Percentiles rank a stretch among this genome's conserved stretches.
Conservation (phyloP, 2,113 vertebrate genomes). For the Lophura nycthemera region DNA sequence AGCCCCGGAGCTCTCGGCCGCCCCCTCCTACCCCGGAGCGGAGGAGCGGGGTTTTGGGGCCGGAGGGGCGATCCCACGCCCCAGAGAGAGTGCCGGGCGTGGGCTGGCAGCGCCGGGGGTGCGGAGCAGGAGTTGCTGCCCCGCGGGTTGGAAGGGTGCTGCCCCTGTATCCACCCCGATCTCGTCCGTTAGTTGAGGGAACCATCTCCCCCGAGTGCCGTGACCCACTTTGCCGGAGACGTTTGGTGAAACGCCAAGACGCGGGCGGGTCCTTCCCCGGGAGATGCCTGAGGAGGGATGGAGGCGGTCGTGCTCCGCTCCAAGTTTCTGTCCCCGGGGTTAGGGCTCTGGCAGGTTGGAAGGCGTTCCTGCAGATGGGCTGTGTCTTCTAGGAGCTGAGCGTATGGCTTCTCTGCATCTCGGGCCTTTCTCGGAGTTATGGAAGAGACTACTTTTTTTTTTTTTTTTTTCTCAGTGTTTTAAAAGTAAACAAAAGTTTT, state of each 20-base stretch:
- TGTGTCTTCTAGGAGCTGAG: neutral
- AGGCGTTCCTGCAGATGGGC: neutral
- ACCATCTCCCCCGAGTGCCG: neutral
- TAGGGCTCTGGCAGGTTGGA: neutral
- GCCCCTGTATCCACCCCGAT: neutral
- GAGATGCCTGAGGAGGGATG: neutral
- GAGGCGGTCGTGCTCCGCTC: neutral
- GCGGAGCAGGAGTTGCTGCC: neutral
- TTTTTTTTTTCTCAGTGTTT: neutral
- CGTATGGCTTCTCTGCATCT: neutral
- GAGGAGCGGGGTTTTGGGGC: slow-evolving; percentile 21
- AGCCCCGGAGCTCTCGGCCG: neutral
- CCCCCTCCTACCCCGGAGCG: slow-evolving; percentile 11
- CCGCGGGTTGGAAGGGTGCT: neutral
- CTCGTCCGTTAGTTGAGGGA: neutral
- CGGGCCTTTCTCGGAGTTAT: neutral
- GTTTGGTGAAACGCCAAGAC: neutral
- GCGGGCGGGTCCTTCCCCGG: neutral
- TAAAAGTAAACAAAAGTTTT: slow-evolving; percentile 48
- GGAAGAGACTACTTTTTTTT: neutral
- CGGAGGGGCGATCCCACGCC: neutral
- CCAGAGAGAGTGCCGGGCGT: neutral
- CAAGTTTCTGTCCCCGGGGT: neutral
- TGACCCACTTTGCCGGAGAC: slow-evolving; percentile 37
- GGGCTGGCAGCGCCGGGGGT: neutral